Evolutionary conservation across 1,140 invertebrate species (phyloP).

Genomic region (Bombus fervidus): DNA sequence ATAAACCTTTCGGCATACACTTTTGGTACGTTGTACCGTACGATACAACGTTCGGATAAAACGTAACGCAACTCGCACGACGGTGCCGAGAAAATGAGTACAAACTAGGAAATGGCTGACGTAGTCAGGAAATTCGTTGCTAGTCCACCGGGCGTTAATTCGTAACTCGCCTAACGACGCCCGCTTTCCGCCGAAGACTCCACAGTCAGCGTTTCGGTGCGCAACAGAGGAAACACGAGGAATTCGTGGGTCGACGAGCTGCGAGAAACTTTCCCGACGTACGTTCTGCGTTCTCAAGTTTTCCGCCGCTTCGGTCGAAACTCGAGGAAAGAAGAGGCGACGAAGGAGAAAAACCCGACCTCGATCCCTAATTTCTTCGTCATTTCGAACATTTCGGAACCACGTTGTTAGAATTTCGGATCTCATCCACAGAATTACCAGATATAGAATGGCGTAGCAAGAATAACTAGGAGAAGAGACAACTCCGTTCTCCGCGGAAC

Average conservation of each 20-base stretch:
- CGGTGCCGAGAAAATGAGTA: not conserved
- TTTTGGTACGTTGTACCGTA: no score
- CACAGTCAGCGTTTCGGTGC: slow-evolving; percentile 16
- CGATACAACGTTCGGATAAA: not conserved
- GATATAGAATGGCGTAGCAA: not conserved
- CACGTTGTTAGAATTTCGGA: not conserved
- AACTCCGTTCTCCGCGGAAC: not conserved
- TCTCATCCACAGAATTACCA: slow-evolving; percentile 12
- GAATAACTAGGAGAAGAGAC: not conserved
- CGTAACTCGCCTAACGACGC: slow-evolving; percentile 45
- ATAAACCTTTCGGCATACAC: not conserved
- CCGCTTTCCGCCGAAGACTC: not conserved
- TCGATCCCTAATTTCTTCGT: slow-evolving; percentile 18
- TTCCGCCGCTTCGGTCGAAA: not conserved
- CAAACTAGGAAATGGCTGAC: slow-evolving; percentile 1
- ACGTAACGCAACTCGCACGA: not conserved
- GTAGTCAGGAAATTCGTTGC: slow-evolving; percentile 1
- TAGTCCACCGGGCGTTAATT: slow-evolving; percentile 31
- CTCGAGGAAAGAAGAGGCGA: not conserved
- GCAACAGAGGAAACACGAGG: not conserved
- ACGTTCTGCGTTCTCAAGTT: not conserved
- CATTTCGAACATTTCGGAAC: not conserved
- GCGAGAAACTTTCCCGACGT: not conserved
- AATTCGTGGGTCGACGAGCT: not conserved
- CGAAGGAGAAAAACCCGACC: not conserved